Conservation (phyloP, 2,888 invertebrate genomes). For the Boloria selene region DNA sequence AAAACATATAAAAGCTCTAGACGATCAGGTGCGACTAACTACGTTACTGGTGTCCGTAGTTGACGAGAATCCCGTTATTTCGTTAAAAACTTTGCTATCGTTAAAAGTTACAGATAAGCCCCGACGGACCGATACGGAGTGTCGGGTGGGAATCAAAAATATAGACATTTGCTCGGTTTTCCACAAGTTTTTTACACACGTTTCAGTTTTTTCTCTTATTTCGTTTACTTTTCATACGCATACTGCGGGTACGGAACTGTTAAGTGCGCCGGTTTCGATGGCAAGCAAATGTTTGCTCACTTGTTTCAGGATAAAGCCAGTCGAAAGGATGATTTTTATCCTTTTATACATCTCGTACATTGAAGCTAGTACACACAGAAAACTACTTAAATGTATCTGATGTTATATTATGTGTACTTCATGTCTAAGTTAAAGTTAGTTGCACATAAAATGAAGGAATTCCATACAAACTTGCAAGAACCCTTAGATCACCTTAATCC, state of each 20-base stretch:
- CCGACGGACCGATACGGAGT: constrained; percentile 57
- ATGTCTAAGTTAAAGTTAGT: too few relatives aligned
- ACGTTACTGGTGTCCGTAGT: constrained; percentile 59
- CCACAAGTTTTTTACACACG: background rate
- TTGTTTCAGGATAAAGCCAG: constrained; percentile 7
- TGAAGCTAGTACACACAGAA: background rate
- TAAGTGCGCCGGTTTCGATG: background rate
- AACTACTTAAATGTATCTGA: too few relatives aligned
- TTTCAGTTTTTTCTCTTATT: constrained; percentile 1
- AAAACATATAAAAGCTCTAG: constrained; percentile 38
- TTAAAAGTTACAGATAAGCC: constrained; percentile 77
- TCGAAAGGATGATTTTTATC: background rate
- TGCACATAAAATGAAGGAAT: too few relatives aligned
- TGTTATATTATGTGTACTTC: too few relatives aligned
- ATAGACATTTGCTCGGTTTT: constrained; percentile 19
- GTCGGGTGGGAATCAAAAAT: constrained; percentile 35
- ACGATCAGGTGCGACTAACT: constrained; percentile 62
- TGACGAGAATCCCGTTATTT: constrained; percentile 76
- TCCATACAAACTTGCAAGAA: too few relatives aligned
- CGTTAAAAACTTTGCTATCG: constrained; percentile 80
- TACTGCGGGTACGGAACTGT: background rate
- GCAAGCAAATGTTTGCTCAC: constrained; percentile 5
- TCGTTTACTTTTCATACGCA: background rate
- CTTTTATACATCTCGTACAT: background rate
- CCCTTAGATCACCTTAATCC: too few relatives aligned